These are phyloP conservation scores for Triplophysa tibetana DNA, from an alignment of 2,113 vertebrate genomes.

Conservation along the genomic window DNA sequence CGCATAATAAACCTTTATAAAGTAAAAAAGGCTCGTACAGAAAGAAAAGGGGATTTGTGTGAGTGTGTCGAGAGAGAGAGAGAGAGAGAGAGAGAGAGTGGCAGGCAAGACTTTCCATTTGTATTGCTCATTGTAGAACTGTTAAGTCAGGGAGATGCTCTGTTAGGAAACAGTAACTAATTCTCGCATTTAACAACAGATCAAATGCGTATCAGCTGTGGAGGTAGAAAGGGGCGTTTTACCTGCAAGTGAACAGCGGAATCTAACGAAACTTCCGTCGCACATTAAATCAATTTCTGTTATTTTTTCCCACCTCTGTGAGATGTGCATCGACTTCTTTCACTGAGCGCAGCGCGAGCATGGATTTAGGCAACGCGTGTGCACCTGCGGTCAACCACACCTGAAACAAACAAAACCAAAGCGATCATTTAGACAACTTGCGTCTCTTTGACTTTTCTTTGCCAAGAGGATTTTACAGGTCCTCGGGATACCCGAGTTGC, in stretches of 20 bases:
- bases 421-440: background rate
- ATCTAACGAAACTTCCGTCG: background rate
- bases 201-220: background rate
- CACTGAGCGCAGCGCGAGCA: background rate
- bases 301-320: background rate
- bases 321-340: slow-evolving; percentile 5
- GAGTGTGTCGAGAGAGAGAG: background rate
- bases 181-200: background rate
- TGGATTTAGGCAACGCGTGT: background rate
- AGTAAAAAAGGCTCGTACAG: background rate
- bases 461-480: background rate
- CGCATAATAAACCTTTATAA: too few relatives aligned
- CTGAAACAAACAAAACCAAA: background rate
- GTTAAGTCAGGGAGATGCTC: background rate
- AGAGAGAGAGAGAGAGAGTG: background rate
- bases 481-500: slow-evolving; percentile 13
- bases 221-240: background rate
- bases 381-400: slow-evolving; percentile 8
- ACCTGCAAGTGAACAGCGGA: background rate
- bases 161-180: slow-evolving; percentile 11
- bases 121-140: slow-evolving; percentile 12
- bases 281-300: background rate
- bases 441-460: background rate
- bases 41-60: background rate
- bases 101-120: background rate